Evolutionary conservation across 2,797 vertebrate species (phyloP), one percentile per base, ranked within the genome.

Genomic region (Diglossa cyanea): DNA sequence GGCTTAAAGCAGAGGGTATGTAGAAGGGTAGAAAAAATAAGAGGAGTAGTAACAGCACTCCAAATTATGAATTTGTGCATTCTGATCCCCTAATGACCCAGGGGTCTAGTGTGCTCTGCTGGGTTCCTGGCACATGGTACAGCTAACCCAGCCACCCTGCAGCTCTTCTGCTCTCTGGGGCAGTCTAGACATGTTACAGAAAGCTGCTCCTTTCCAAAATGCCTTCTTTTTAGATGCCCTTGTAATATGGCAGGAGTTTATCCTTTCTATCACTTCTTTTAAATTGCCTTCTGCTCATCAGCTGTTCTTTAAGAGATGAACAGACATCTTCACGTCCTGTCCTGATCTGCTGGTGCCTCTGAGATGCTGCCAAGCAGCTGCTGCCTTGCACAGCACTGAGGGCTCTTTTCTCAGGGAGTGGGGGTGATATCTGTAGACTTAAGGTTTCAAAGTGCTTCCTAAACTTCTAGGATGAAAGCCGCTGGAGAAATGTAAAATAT

Each of bases 261-360:
- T 90, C 76, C 55, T 88, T 95, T 73, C n/a, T 90, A 77, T 92
- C 57, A 3, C 78, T 83, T 83, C 44, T 81, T 83, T 92, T 58
- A 93, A 93, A 93, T 86, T 91, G 79, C 77, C 85, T 95, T 93
- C 93, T 96, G 87, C 73, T 93, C 87, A 51, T 96, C 78, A 95
- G 85, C 91, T 94, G 82, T 70, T 92, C 81, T 53, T 78, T n/a
- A 78, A 35, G 73, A 88, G 70, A 78, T 3, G 40, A 90, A 82
- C 91, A 96, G 91, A 91, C 72, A 75, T 88, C 72, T 72, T 50
- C 76, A 16, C 12, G 2, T 90, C 89, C 82, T 48, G 13, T 79
- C 85, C 82, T 86, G 92, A 73, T 74, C 80, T 39, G 30, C 74
- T 86, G 80, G 63, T 83, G 54, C n/a, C 35, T 92, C 63, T 66